phyloP scores from a whole-genome alignment of 2,797 vertebrate genomes.

The Denticeps clupeoides region DNA sequence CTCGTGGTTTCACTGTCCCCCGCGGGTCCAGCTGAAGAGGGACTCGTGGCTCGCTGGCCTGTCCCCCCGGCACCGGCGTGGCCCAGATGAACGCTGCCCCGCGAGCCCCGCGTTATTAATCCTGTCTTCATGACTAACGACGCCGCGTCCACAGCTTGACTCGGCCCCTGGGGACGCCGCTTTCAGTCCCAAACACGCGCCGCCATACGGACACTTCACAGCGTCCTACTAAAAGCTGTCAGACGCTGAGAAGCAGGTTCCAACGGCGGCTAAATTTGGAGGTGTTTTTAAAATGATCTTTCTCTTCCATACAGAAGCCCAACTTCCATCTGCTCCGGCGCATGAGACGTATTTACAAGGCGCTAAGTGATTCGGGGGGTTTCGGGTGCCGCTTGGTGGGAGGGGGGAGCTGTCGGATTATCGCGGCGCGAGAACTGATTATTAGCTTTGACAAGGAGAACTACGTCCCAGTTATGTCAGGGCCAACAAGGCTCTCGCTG shows the following conservation, averaged over 20 bases:
- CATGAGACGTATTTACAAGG: too few species aligned
- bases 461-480: constrained; percentile 67
- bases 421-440: constrained; percentile 53
- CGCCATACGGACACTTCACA: background rate
- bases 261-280: constrained; percentile 30
- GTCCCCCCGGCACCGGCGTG: constrained; percentile 54
- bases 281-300: too few species aligned
- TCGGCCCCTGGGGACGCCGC: constrained; percentile 63
- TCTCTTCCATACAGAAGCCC: too few species aligned
- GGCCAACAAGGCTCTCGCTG: constrained; percentile 49
- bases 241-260: constrained; percentile 32
- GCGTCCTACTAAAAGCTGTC: constrained; percentile 35
- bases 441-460: constrained; percentile 60
- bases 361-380: too few species aligned
- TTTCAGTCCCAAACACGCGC: constrained; percentile 48
- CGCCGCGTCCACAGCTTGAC: constrained; percentile 63
- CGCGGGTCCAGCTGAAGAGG: constrained; percentile 27
- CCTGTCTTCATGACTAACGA: constrained; percentile 76
- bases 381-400: constrained; percentile 26
- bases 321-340: too few species aligned
- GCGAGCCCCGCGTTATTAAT: constrained; percentile 75
- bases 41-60: constrained; percentile 36
- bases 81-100: constrained; percentile 73
- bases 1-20: constrained; percentile 1
- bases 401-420: constrained; percentile 55